A percentile compares a stretch with the other conserved stretches of the same genome.
These are phyloP conservation scores for Melipona bicolor DNA, from an alignment of 2,888 invertebrate genomes.

Conservation along the genomic window DNA sequence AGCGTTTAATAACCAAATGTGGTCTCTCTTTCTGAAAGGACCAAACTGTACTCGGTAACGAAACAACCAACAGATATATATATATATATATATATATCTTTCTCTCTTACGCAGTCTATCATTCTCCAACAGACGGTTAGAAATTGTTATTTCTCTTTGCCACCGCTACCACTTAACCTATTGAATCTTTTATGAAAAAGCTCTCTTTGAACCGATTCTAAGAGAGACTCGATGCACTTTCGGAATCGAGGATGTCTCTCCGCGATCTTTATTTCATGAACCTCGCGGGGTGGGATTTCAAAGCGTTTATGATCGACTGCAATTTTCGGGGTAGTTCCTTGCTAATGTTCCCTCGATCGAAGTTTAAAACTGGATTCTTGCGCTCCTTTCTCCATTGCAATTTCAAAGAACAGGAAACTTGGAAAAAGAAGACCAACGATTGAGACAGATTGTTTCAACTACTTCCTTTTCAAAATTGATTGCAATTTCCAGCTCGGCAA, in stretches of 20 bases:
- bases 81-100: no score
- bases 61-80: slow-evolving; percentile 1
- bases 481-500: background rate
- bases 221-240: background rate
- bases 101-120: no score
- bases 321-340: no score
- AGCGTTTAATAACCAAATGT: slow-evolving; percentile 27
- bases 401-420: no score
- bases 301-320: background rate
- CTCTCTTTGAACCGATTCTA: slow-evolving; percentile 6
- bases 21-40: background rate
- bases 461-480: background rate
- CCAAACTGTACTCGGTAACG: background rate
- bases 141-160: slow-evolving; percentile 30
- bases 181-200: slow-evolving; percentile 16
- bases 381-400: no score
- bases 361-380: no score
- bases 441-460: background rate
- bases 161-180: slow-evolving; percentile 16
- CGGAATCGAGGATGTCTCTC: background rate
- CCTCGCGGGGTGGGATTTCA: background rate
- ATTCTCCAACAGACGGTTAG: background rate
- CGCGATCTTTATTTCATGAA: background rate
- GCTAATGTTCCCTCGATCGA: no score
- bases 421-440: background rate